phyloP scores from a whole-genome alignment of 2,797 vertebrate genomes.

The Perdix hodgsoniae region DNA sequence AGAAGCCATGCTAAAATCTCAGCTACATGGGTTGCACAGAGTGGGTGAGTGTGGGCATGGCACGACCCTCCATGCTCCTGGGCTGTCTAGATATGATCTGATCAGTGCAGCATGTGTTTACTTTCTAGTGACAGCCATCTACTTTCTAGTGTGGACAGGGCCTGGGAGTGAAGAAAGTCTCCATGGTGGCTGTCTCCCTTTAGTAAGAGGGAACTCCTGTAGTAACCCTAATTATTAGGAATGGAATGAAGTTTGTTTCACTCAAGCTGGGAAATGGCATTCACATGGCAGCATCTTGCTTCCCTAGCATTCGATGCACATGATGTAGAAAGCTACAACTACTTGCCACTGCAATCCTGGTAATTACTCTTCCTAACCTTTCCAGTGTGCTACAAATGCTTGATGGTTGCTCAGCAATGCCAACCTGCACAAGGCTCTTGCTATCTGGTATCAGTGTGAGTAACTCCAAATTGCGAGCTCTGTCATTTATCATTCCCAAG shows the following conservation, averaged over 20 bases:
- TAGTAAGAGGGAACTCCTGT: not conserved
- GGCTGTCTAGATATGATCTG: not conserved
- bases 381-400: not conserved
- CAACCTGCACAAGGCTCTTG: not conserved
- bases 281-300: not conserved
- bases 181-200: not conserved
- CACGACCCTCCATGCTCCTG: not conserved
- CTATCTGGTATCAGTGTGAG: not conserved
- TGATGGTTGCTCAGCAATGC: not conserved
- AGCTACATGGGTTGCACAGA: not conserved
- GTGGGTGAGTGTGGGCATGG: not conserved
- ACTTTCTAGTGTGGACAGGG: not conserved
- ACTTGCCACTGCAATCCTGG: not conserved
- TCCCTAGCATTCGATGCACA: not conserved
- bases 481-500: not conserved
- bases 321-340: not conserved
- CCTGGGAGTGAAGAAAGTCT: not conserved
- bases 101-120: not conserved
- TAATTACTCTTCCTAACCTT: not conserved
- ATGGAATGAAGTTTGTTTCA: not conserved
- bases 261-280: rapidly evolving
- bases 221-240: not conserved
- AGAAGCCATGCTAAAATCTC: not conserved
- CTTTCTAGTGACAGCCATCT: not conserved
- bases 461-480: not conserved